A percentile compares a stretch with the other conserved stretches of the same genome.
These are phyloP conservation scores for Suillia variegata DNA, from an alignment of 2,888 invertebrate genomes.

Conservation along the genomic window DNA sequence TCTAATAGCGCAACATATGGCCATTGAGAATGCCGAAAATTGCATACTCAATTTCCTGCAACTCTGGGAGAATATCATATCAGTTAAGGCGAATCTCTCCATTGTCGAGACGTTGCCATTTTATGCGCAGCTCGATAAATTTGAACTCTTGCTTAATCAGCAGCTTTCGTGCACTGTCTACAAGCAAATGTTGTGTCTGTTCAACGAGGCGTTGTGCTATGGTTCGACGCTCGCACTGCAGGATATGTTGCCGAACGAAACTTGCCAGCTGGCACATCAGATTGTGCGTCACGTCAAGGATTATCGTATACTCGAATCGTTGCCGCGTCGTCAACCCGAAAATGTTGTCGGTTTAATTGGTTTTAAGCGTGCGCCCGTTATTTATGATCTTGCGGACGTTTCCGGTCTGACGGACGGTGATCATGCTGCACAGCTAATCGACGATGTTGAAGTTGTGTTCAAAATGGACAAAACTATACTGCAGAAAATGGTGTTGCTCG, in stretches of 20 bases:
- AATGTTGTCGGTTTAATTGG: constrained; percentile 57
- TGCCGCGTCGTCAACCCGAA: constrained; percentile 57
- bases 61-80: constrained; percentile 88
- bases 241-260: constrained; percentile 86
- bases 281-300: constrained; percentile 87
- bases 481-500: constrained; percentile 84
- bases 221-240: constrained; percentile 88
- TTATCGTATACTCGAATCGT: constrained; percentile 68
- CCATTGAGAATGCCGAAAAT: constrained; percentile 65
- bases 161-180: constrained; percentile 82
- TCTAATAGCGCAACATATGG: constrained; percentile 48
- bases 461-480: constrained; percentile 76
- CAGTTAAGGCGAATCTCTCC: constrained; percentile 87
- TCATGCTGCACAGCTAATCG: not conserved
- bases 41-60: constrained; percentile 81
- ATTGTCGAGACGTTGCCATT: constrained; percentile 88
- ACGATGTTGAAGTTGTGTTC: constrained; percentile 36
- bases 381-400: constrained; percentile 40
- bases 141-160: constrained; percentile 73
- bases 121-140: constrained; percentile 81
- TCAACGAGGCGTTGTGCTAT: constrained; percentile 90
- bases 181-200: constrained; percentile 81
- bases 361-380: constrained; percentile 49
- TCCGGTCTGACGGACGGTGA: constrained; percentile 15
- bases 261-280: constrained; percentile 83